These are phyloP conservation scores for Camponotus pennsylvanicus DNA, from an alignment of 1,140 invertebrate genomes.

Conservation along the genomic window DNA sequence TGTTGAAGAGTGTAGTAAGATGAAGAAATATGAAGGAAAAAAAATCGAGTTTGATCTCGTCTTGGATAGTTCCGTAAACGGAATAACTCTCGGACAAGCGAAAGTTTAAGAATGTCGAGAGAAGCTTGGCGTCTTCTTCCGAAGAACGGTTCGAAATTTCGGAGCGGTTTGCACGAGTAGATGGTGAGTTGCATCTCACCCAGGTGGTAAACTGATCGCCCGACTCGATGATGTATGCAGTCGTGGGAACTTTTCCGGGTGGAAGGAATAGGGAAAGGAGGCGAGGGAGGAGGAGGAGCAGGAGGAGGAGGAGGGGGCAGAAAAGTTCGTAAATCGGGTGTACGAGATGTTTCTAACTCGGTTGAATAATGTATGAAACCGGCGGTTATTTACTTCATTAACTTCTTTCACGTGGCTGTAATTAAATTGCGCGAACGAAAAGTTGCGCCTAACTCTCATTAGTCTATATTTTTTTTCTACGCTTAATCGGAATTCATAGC, in stretches of 20 bases:
- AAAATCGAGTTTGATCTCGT: conserved; percentile 8
- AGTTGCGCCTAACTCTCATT: conserved; percentile 58
- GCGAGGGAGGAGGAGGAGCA: too few species aligned
- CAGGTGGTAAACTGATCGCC: conserved; percentile 58
- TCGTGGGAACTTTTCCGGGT: conserved; percentile 45
- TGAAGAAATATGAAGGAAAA: background rate
- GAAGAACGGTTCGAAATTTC: conserved; percentile 31
- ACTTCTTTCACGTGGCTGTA: conserved; percentile 61
- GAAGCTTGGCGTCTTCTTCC: background rate
- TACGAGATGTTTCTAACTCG: conserved; percentile 60
- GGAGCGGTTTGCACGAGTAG: conserved; percentile 8
- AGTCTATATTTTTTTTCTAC: conserved; percentile 33
- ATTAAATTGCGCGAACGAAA: conserved; percentile 59
- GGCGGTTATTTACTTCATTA: conserved; percentile 62
- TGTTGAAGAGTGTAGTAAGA: background rate
- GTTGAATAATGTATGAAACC: conserved; percentile 61
- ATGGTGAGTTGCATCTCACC: conserved; percentile 3
- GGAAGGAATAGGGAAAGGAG: background rate
- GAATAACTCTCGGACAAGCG: background rate
- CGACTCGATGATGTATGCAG: conserved; percentile 33
- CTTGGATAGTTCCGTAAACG: background rate
- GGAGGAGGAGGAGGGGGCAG: background rate
- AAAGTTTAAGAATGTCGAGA: conserved; percentile 19
- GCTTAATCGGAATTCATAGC: conserved; percentile 23
- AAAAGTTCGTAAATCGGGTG: conserved; percentile 62